These are phyloP conservation scores for Troides helena DNA, from an alignment of 2,888 invertebrate genomes.

Conservation along the genomic window DNA sequence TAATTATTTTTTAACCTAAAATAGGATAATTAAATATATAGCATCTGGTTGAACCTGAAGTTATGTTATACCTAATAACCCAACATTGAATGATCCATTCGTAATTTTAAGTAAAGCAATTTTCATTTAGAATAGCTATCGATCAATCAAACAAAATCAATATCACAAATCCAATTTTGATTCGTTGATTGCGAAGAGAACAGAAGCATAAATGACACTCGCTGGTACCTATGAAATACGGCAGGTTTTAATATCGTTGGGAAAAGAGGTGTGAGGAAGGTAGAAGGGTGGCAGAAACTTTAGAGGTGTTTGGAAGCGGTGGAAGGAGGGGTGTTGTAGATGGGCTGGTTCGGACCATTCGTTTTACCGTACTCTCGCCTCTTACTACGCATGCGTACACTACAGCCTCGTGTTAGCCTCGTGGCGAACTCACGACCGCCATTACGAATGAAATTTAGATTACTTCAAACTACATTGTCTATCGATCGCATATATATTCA, in stretches of 20 bases:
- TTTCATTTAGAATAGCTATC: slow-evolving; percentile 14
- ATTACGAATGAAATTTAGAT: slow-evolving; percentile 37
- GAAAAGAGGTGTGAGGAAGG: slow-evolving; percentile 48
- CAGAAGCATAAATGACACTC: slow-evolving; percentile 57
- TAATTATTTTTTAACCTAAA: too few relatives aligned
- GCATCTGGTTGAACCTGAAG: too few relatives aligned
- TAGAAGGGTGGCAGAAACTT: slow-evolving; percentile 32
- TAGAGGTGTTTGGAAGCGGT: slow-evolving; percentile 26
- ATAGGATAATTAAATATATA: too few relatives aligned
- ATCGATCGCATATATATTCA: slow-evolving; percentile 4
- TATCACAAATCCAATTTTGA: slow-evolving; percentile 56
- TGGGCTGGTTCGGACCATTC: slow-evolving; percentile 27
- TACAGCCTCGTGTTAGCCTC: slow-evolving; percentile 69
- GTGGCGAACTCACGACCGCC: slow-evolving; percentile 47
- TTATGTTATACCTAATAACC: too few relatives aligned
- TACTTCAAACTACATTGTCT: slow-evolving; percentile 18
- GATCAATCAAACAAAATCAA: slow-evolving; percentile 35
- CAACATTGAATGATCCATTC: neutral
- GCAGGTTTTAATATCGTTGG: slow-evolving; percentile 61
- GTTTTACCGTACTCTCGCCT: slow-evolving; percentile 33
- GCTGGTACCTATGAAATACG: slow-evolving; percentile 61
- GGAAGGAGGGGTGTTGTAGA: slow-evolving; percentile 33
- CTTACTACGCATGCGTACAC: slow-evolving; percentile 67
- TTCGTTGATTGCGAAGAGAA: slow-evolving; percentile 58
- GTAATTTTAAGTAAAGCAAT: neutral